phyloP scores from a whole-genome alignment of 2,113 vertebrate genomes.

The Dromiciops gliroides region DNA sequence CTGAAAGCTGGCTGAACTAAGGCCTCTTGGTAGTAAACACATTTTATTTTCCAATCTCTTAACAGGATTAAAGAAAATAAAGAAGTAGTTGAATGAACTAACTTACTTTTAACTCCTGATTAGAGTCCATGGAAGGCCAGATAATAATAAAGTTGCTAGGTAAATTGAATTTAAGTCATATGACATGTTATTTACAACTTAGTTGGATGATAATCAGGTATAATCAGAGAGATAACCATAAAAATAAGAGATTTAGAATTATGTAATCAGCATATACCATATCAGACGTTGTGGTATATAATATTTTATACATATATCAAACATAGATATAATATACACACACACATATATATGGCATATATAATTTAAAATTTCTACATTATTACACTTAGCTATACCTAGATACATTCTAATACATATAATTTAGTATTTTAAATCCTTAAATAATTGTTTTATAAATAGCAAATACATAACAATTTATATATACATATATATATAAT shows the following conservation, averaged over 20 bases:
- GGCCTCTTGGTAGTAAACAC: not conserved
- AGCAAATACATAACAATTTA: no score
- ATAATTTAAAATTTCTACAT: no score
- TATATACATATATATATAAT: no score
- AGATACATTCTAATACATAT: no score
- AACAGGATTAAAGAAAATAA: not conserved
- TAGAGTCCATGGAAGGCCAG: fast-evolving
- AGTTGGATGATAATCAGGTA: not conserved
- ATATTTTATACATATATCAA: no score
- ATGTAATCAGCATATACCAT: not conserved
- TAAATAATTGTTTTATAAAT: no score
- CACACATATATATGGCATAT: no score
- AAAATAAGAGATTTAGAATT: not conserved
- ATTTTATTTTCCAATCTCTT: constrained; percentile 1
- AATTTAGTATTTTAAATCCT: no score
- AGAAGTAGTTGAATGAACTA: not conserved
- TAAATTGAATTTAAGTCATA: not conserved
- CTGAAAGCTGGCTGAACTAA: constrained; percentile 49
- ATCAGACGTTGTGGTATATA: no score
- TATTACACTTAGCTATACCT: no score
- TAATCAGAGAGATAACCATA: not conserved
- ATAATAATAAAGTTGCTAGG: not conserved
- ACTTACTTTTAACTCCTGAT: not conserved
- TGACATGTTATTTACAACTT: not conserved
- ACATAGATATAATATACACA: no score